These are phyloP conservation scores for Chloroclysta siterata DNA, from an alignment of 2,888 invertebrate species.

Conservation along the genomic window DNA sequence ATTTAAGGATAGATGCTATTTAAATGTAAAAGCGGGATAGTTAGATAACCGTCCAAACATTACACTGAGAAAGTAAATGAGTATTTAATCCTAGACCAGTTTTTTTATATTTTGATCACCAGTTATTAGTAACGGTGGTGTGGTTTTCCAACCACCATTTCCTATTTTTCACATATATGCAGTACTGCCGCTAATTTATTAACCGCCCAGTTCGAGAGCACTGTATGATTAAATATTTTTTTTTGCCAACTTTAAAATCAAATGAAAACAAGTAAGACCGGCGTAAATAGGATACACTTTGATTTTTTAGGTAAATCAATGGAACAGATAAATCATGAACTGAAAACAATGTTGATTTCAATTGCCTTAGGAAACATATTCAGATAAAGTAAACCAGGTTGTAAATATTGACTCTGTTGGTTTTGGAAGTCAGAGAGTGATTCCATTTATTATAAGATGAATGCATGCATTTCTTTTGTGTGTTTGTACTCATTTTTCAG, in stretches of 20 bases:
- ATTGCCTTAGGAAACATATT: constrained; percentile 16
- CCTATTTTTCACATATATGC: not conserved
- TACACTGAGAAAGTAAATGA: not conserved
- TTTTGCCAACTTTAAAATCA: too few relatives aligned
- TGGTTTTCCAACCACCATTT: constrained; percentile 1
- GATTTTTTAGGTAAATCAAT: not conserved
- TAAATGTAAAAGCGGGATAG: not conserved
- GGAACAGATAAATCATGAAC: constrained; percentile 6
- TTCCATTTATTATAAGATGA: constrained; percentile 84
- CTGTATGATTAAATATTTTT: not conserved
- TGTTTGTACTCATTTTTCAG: constrained; percentile 80
- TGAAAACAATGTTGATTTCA: not conserved
- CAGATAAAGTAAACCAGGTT: constrained; percentile 43
- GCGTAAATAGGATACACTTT: too few relatives aligned
- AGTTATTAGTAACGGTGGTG: constrained; percentile 16
- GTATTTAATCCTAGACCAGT: constrained; percentile 17
- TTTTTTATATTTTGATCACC: constrained; percentile 49
- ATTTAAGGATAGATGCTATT: too few relatives aligned
- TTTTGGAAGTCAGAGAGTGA: constrained; percentile 77
- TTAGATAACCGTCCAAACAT: not conserved
- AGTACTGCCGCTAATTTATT: not conserved
- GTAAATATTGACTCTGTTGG: constrained; percentile 76
- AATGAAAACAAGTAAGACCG: too few relatives aligned
- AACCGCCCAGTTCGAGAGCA: not conserved
- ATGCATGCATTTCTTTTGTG: constrained; percentile 83